Base-by-base conservation (phyloP, 2,888 invertebrate species). In the Seladonia tumulorum region DNA sequence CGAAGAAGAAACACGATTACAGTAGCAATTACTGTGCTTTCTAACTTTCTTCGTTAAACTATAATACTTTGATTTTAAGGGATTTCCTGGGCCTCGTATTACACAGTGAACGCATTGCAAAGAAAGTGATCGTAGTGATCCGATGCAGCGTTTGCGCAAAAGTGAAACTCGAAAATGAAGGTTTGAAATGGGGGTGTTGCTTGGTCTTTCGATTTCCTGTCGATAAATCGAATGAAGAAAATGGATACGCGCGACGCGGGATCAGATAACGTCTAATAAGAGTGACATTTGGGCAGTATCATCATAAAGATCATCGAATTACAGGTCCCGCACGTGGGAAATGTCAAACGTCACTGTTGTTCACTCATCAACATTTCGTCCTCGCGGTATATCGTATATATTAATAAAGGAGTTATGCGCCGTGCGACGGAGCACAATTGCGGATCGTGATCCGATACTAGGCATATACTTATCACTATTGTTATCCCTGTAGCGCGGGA, bases 401-500 rank as follows among this genome's bases (percentile, higher is more conserved):
- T 85, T 85, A 85, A 85, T 82, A 78, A 72, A 63, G 53, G 66
- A 87, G 75, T 82, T 87, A 85, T 68, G 71, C 47, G 60, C 39
- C 16, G 35, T 14, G 18, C 25, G 42, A 49, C n/a, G 39, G 76
- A 81, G 75, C 76, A 88, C 90, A 90, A 90, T 90, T 80, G 82
- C 77, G 88, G 83, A 88, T 90, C 90, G 86, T 86, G 87, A 85
- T 86, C 75, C 87, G 87, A 89, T 85, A 86, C 83, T 78, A 81
- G 83, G 72, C 84, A 80, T 88, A 90, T 88, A 90, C 82, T 85
- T 88, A 87, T 88, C 85, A 87, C 83, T 79, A 87, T 88, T 88
- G 90, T 90, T 90, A 88, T 90, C 86, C 85, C 53, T 22, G 63
- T 39, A 73, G 8, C 18, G 35, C 16, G 22, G 35, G 35, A 22